These are phyloP conservation scores for Mythimna vitellina DNA, from an alignment of 2,888 invertebrate species.

Conservation along the genomic window DNA sequence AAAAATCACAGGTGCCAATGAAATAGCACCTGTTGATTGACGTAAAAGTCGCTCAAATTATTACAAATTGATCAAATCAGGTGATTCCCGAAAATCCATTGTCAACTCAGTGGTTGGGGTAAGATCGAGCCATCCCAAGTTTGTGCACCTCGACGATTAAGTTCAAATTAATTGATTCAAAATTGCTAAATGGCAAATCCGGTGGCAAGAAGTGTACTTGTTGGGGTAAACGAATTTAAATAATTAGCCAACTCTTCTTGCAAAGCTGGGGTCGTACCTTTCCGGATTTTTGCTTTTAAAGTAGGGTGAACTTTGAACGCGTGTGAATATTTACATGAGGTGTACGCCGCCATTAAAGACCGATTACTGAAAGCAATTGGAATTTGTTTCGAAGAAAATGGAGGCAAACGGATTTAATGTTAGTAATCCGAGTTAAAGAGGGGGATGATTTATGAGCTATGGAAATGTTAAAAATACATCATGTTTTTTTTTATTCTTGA, in stretches of 20 bases:
- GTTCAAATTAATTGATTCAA: slow-evolving; percentile 48
- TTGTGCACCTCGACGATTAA: slow-evolving; percentile 34
- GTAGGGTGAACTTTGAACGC: slow-evolving; percentile 34
- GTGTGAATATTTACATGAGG: slow-evolving; percentile 41
- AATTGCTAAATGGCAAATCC: slow-evolving; percentile 44
- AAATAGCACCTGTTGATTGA: slow-evolving; percentile 6
- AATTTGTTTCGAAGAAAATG: slow-evolving; percentile 38
- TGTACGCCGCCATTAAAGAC: slow-evolving; percentile 38
- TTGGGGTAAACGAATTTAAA: slow-evolving; percentile 37
- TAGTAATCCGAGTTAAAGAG: slow-evolving; percentile 24
- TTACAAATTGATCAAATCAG: slow-evolving; percentile 29
- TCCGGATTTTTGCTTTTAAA: slow-evolving; percentile 27
- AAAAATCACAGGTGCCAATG: neutral
- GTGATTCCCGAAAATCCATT: slow-evolving; percentile 26
- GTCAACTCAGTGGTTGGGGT: slow-evolving; percentile 26
- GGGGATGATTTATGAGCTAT: slow-evolving; percentile 16
- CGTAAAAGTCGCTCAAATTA: slow-evolving; percentile 2
- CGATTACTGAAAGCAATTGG: slow-evolving; percentile 44
- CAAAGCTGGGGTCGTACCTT: slow-evolving; percentile 16
- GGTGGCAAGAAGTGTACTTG: slow-evolving; percentile 37
- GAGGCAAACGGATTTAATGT: slow-evolving; percentile 27
- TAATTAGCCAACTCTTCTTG: slow-evolving; percentile 40
- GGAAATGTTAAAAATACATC: neutral
- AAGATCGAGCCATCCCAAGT: slow-evolving; percentile 11
- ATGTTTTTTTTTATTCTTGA: too few species aligned